Evolutionary conservation across 2,888 invertebrate species (phyloP).

Genomic region (Dusona sp.): DNA sequence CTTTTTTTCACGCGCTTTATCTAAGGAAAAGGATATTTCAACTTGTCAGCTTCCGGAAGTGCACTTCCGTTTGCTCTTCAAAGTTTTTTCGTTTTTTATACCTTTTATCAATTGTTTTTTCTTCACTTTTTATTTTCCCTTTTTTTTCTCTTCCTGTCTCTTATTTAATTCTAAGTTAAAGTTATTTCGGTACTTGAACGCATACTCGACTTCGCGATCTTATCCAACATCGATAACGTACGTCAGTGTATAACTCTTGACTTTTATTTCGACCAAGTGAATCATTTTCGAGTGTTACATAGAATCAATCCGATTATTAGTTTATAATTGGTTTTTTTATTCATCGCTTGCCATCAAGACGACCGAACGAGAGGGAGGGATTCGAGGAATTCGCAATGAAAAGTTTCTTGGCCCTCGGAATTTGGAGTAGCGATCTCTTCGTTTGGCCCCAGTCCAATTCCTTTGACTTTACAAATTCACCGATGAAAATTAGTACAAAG

Average conservation of each 20-base stretch:
- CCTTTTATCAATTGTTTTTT: conserved; percentile 25
- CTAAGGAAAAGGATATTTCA: neutral
- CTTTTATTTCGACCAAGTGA: conserved; percentile 21
- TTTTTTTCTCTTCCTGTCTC: neutral
- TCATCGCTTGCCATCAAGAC: neutral
- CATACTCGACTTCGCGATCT: conserved; percentile 32
- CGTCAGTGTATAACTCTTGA: conserved; percentile 2
- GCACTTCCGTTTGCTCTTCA: conserved; percentile 29
- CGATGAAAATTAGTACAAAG: conserved; percentile 48
- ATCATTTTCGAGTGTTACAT: conserved; percentile 12
- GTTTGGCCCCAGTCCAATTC: conserved; percentile 50
- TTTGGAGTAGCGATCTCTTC: neutral
- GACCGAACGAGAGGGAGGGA: neutral
- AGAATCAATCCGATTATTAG: neutral
- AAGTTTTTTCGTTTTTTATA: neutral
- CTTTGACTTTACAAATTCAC: conserved; percentile 43
- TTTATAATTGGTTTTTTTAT: conserved; percentile 2
- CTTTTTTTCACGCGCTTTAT: conserved; percentile 9
- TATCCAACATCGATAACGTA: conserved; percentile 42
- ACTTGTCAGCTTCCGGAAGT: conserved; percentile 46
- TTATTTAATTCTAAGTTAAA: neutral
- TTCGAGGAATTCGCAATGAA: conserved; percentile 52
- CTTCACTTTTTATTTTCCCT: neutral
- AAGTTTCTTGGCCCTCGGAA: conserved; percentile 41
- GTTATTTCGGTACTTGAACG: conserved; percentile 11